phyloP scores from a whole-genome alignment of 2,888 invertebrate genomes.

The Xanthorhoe designata region DNA sequence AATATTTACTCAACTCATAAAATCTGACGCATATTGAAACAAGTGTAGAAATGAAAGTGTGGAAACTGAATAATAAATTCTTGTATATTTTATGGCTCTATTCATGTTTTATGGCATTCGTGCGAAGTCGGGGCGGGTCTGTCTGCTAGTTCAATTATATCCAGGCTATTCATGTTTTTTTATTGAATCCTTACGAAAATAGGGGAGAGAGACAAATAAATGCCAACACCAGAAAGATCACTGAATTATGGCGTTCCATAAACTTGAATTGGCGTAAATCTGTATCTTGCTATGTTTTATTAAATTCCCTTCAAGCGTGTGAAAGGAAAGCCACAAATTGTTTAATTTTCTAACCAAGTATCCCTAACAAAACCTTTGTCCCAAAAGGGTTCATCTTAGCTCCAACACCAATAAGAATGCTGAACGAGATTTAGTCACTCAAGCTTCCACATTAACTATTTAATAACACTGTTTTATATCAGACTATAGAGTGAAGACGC shows the following conservation, averaged over 20 bases:
- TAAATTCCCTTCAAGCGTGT: slow-evolving; percentile 1
- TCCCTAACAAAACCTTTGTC: slow-evolving; percentile 4
- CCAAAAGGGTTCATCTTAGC: slow-evolving; percentile 20
- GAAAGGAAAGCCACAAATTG: slow-evolving; percentile 9
- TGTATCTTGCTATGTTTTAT: not conserved
- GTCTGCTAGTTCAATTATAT: slow-evolving; percentile 33
- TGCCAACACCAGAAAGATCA: slow-evolving; percentile 7
- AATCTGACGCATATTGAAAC: not conserved
- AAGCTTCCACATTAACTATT: slow-evolving; percentile 72
- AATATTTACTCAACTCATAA: not conserved
- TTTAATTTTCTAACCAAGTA: slow-evolving; percentile 10
- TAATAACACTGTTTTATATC: slow-evolving; percentile 72
- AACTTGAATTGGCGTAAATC: slow-evolving; percentile 13
- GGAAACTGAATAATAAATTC: slow-evolving; percentile 6
- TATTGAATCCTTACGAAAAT: slow-evolving; percentile 26
- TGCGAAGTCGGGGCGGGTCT: slow-evolving; percentile 29
- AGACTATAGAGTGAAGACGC: slow-evolving; percentile 60
- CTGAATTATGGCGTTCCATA: slow-evolving; percentile 12
- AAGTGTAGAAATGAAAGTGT: not conserved
- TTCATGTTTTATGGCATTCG: slow-evolving; percentile 19
- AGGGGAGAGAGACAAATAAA: slow-evolving; percentile 34
- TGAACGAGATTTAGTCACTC: slow-evolving; percentile 55
- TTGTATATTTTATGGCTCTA: slow-evolving; percentile 30
- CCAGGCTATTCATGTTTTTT: slow-evolving; percentile 23
- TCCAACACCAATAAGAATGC: slow-evolving; percentile 46